Percentiles rank a stretch among this genome's conserved stretches.
phyloP scores from a whole-genome alignment of 2,888 invertebrate species.

The Aradus depressus region DNA sequence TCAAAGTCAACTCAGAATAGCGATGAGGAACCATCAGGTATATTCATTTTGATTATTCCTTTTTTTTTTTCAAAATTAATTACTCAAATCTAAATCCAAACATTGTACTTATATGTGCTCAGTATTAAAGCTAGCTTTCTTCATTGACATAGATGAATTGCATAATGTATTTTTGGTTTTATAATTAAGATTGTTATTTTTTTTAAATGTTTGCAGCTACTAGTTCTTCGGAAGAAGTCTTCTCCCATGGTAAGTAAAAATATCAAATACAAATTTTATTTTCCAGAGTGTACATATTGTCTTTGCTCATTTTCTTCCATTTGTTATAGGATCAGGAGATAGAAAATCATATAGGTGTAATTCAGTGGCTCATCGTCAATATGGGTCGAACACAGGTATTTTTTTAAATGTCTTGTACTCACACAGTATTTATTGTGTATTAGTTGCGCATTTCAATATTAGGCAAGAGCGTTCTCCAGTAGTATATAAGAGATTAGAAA shows the following conservation, averaged over 20 bases:
- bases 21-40: constrained; percentile 53
- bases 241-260: constrained; percentile 3
- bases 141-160: too few relatives aligned
- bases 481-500: too few relatives aligned
- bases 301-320: neutral
- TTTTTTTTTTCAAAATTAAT: neutral
- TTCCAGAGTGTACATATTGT: neutral
- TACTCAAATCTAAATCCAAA: neutral
- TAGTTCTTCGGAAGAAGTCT: constrained; percentile 6
- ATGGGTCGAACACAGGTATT: constrained; percentile 50
- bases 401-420: too few relatives aligned
- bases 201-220: constrained; percentile 10
- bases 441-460: too few relatives aligned
- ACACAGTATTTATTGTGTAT: too few relatives aligned
- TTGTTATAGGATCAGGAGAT: constrained; percentile 22
- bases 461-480: too few relatives aligned
- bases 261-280: neutral
- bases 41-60: constrained; percentile 32
- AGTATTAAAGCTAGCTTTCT: neutral
- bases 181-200: neutral
- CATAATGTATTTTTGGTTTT: neutral
- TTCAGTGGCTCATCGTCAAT: constrained; percentile 47
- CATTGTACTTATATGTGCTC: neutral
- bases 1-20: constrained; percentile 49
- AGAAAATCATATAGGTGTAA: constrained; percentile 43